Base-by-base conservation (phyloP, 2,888 invertebrate species). In the Apotomis betuletana region DNA sequence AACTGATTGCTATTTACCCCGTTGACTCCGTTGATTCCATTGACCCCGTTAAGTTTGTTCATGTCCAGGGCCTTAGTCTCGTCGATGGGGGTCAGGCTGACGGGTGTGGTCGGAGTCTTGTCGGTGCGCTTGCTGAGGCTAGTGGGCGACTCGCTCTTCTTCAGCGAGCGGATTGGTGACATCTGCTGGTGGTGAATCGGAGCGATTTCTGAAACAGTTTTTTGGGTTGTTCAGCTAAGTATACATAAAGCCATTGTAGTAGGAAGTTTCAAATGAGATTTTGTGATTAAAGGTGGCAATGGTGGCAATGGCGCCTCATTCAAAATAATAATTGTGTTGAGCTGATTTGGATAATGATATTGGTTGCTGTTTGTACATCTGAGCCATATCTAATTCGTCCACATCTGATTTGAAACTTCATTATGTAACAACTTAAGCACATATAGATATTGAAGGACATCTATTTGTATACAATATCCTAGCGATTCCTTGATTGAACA, bases 181-280 rank as follows among this genome's bases (percentile, higher is more conserved):
- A 93, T 93, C 87, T 94, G 93, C 82, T 93, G 92, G 76, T 93
- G 93, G 80, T 93, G 92, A 75, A 93, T 91, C 78, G 93, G 92
- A 81, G 91, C 90, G 85, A 93, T 91, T 88, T 93, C 93, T 93
- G 93, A 59, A 92, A 92, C 77, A 85, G 81, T 44, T 13, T 62
- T 80, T 77, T 75, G 76, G 68, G 59, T 69, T 69, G 77, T 78
- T 71, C 63, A 70, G 68, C 74, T 77, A 49, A 13, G 46, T 62
- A 9, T 4, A 44, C 38, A 8, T 41, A n/a, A 12, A 0, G 44
- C 46, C 8, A 36, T n/a, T 49, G 5, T 1, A 15, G 51, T 9
- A 77, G 75, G 70, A 78, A 83, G 77, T 77, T 81, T 77, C 81
- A 83, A 83, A 80, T 78, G 27, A 60, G 12, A 41, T 5, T 64